Evolutionary conservation across 1,140 invertebrate genomes (phyloP), one percentile per base, ranked within the genome.

Genomic region (Panonychus citri): DNA sequence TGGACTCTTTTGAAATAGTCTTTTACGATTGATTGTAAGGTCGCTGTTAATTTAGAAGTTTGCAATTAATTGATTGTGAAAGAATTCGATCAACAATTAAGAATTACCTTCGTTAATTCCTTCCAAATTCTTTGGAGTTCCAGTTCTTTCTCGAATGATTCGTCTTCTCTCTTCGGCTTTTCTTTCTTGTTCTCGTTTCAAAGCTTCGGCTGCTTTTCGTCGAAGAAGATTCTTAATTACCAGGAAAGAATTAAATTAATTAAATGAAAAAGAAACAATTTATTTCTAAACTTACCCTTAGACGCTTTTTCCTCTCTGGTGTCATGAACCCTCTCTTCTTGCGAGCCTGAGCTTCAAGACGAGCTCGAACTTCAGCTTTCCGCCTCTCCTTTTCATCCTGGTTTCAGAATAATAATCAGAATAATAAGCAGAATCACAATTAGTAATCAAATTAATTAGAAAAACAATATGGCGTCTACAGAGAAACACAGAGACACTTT

Each of bases 121-220:
- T 55, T 90, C 88, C 66, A 88, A 70, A 69, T 83, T 78, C 73
- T 89, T 90, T 57, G 86, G 76, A 69, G 84, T 81, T 69, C 87
- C 87, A 67, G 85, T 89, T 68, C 90, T 77, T 70, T 94, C 83
- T 71, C 91, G 85, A 71, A 98, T 94, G 75, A 91, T 89, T 67
- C 83, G 82, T 74, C 91, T 90, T 70, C 91, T 86, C 72, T 97
- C 93, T 62, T 88, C 86, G 30, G 90, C 88, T 77, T 96, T 95
- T 68, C 87, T 81, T 74, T 95, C 89, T 71, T 97, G 93, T 76
- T 98, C 91, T 70, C 94, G 93, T 77, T 96, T 96, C 75, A 98
- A 77, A 74, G 97, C 93, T 74, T 98, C 94, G 65, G 94, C 93
- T 68, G 94, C 94, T 79, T 97, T 98, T 75, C 96, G 91, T 82